Evolutionary conservation across 2,888 invertebrate species (phyloP).

Genomic region (Melieria omissa): DNA sequence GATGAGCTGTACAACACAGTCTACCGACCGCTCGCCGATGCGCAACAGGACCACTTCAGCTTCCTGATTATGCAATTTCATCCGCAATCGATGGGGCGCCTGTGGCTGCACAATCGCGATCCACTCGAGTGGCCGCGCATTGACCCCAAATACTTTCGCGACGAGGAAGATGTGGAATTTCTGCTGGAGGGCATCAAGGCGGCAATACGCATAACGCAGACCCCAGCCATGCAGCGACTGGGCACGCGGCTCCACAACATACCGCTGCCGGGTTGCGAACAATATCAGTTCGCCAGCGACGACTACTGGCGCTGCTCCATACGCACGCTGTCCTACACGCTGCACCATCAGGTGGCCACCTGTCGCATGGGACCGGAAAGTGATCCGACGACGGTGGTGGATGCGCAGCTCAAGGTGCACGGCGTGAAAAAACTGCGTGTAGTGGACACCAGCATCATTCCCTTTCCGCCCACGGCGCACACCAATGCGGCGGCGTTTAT

Average conservation of each 20-base stretch:
- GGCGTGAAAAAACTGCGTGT: constrained; percentile 73
- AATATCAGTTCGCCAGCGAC: constrained; percentile 70
- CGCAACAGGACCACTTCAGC: constrained; percentile 70
- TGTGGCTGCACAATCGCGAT: constrained; percentile 75
- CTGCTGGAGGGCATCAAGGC: constrained; percentile 73
- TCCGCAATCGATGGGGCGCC: constrained; percentile 78
- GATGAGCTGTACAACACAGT: constrained; percentile 70
- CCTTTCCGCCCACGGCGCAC: constrained; percentile 74
- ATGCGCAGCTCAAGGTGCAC: constrained; percentile 72
- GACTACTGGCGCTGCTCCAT: constrained; percentile 79
- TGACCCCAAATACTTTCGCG: constrained; percentile 71
- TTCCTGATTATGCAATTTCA: constrained; percentile 77
- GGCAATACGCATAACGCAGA: constrained; percentile 70
- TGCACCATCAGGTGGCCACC: constrained; percentile 76
- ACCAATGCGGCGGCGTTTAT: constrained; percentile 77
- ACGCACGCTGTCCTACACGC: constrained; percentile 71
- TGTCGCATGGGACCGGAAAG: constrained; percentile 77
- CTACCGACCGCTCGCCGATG: constrained; percentile 69
- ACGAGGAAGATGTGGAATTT: constrained; percentile 67
- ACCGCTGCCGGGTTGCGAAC: constrained; percentile 69
- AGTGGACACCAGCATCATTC: constrained; percentile 77
- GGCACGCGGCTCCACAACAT: constrained; percentile 70
- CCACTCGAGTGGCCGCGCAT: constrained; percentile 73
- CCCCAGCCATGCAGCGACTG: constrained; percentile 71
- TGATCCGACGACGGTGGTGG: constrained; percentile 75